Evolutionary conservation across 2,113 vertebrate genomes (phyloP).

Genomic region (Cavia aperea): DNA sequence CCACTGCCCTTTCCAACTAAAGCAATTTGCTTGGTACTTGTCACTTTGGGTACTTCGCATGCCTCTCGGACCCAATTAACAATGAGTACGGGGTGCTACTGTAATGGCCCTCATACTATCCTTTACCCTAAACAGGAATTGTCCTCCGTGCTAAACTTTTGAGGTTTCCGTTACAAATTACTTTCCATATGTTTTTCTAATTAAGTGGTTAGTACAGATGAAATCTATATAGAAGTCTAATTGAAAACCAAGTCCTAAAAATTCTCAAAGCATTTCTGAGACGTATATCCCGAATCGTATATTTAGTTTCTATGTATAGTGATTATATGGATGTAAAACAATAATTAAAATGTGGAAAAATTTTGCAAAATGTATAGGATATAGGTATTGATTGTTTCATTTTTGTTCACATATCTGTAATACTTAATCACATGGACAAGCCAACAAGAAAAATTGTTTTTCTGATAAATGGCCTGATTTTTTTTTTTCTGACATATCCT

Average conservation of each 20-base stretch:
- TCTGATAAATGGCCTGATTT: slow-evolving; percentile 56
- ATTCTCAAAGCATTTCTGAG: slow-evolving; percentile 59
- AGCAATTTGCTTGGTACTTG: background rate
- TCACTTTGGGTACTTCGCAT: background rate
- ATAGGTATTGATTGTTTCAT: slow-evolving; percentile 40
- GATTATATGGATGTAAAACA: slow-evolving; percentile 44
- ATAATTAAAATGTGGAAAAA: slow-evolving; percentile 55
- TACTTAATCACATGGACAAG: slow-evolving; percentile 56
- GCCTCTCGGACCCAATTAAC: background rate
- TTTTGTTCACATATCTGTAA: slow-evolving; percentile 34
- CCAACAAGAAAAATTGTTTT: slow-evolving; percentile 46
- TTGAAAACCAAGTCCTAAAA: slow-evolving; percentile 43
- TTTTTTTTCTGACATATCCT: slow-evolving; percentile 52
- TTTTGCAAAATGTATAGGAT: slow-evolving; percentile 47
- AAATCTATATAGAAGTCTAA: slow-evolving; percentile 41
- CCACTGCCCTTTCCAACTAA: background rate
- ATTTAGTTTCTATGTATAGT: slow-evolving; percentile 55
- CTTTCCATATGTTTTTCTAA: slow-evolving; percentile 60
- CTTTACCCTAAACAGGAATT: slow-evolving; percentile 33
- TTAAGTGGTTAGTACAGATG: slow-evolving; percentile 55
- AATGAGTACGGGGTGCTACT: background rate
- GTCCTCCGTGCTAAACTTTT: slow-evolving; percentile 21
- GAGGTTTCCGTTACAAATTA: slow-evolving; percentile 31
- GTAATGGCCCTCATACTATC: slow-evolving; percentile 37
- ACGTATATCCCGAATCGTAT: slow-evolving; percentile 43